phyloP scores from a whole-genome alignment of 2,888 invertebrate genomes.

The Hirtodrosophila confusa region DNA sequence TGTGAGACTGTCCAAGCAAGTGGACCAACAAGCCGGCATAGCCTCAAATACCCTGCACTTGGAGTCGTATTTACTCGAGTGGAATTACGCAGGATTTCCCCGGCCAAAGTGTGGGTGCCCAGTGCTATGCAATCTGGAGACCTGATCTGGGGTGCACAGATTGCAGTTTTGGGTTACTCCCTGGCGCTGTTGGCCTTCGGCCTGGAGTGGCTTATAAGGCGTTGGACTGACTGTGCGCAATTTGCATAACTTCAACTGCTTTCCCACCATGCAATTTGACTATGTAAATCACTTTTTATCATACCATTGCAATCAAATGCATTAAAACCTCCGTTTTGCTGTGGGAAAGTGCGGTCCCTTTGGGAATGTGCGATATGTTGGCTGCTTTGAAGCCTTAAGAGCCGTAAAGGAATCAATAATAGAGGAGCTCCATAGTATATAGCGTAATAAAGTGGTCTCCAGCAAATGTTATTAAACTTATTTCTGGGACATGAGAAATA shows the following conservation, averaged over 20 bases:
- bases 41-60: slow-evolving; percentile 6
- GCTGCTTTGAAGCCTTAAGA: not conserved
- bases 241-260: slow-evolving; percentile 48
- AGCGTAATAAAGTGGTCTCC: no score
- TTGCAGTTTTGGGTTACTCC: slow-evolving; percentile 34
- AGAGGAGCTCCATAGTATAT: no score
- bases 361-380: slow-evolving; percentile 19
- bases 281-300: slow-evolving; percentile 55
- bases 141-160: slow-evolving; percentile 42
- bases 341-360: slow-evolving; percentile 51
- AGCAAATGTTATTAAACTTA: no score
- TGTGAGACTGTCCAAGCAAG: not conserved
- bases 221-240: slow-evolving; percentile 17
- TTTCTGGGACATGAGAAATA: no score
- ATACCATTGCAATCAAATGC: slow-evolving; percentile 33
- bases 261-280: slow-evolving; percentile 47
- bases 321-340: slow-evolving; percentile 42
- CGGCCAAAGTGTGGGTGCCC: slow-evolving; percentile 34
- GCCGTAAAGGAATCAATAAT: no score
- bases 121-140: slow-evolving; percentile 34
- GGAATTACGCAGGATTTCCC: slow-evolving; percentile 6
- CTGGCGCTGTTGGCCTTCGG: slow-evolving; percentile 21
- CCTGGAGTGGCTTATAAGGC: slow-evolving; percentile 20
- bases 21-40: not conserved
- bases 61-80: not conserved